Evolutionary conservation across 2,797 vertebrate species (phyloP).

Genomic region (Chaenodraco wilsoni): DNA sequence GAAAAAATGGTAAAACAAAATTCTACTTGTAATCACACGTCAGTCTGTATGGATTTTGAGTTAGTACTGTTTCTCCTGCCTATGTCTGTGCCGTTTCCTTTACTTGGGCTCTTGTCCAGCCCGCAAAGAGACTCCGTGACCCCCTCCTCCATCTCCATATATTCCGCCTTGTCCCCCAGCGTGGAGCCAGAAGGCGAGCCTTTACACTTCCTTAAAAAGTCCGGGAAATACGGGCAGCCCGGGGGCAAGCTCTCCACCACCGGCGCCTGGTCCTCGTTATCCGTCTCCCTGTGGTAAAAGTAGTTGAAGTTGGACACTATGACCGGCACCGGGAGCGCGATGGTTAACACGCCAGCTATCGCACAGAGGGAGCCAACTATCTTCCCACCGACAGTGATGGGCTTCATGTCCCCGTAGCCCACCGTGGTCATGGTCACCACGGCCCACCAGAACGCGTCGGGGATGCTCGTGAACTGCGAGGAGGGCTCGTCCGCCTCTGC

Average conservation of each 20-base stretch:
- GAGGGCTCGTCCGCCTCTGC: conserved; percentile 96
- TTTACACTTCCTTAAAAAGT: conserved; percentile 93
- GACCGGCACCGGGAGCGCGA: conserved; percentile 98
- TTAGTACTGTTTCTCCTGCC: conserved; percentile 94
- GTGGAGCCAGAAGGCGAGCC: conserved; percentile 92
- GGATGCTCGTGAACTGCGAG: conserved; percentile 98
- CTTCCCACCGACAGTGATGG: conserved; percentile 98
- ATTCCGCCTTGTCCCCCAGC: conserved; percentile 95
- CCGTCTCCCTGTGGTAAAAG: conserved; percentile 98
- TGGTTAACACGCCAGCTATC: conserved; percentile 97
- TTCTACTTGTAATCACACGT: conserved; percentile 89
- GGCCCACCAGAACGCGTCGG: conserved; percentile 99
- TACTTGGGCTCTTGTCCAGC: conserved; percentile 92
- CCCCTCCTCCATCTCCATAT: conserved; percentile 99
- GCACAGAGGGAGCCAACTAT: conserved; percentile 98
- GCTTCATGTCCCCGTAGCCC: conserved; percentile 99
- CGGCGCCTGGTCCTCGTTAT: conserved; percentile 93
- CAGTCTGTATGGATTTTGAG: conserved; percentile 96
- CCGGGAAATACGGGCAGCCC: conserved; percentile 90
- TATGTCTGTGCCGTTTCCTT: conserved; percentile 93
- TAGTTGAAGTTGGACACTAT: conserved; percentile 99
- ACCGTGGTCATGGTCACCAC: conserved; percentile 99
- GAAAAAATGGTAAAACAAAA: conserved; percentile 26
- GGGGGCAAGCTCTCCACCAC: conserved; percentile 88
- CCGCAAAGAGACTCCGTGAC: conserved; percentile 96